Percentiles rank a stretch among this genome's conserved stretches.
phyloP scores from a whole-genome alignment of 1,140 invertebrate genomes.

The Megalonaias nervosa region DNA sequence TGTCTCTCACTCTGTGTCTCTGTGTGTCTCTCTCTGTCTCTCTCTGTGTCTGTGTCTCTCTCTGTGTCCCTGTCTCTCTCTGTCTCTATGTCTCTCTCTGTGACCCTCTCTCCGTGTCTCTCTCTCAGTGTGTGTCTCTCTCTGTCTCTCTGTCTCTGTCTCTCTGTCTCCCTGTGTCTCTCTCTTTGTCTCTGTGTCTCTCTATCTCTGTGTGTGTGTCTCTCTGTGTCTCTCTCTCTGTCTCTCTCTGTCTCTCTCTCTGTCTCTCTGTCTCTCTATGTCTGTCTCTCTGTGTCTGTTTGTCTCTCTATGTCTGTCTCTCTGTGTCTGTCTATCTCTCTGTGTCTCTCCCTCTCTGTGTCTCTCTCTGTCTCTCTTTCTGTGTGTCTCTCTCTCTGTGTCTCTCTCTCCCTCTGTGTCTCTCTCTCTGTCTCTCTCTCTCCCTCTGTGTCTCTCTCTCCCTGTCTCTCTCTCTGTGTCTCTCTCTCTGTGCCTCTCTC shows the following conservation, averaged over 20 bases:
- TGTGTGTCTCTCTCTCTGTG: too few species aligned
- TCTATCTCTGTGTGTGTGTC: conserved; percentile 8
- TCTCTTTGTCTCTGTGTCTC: too few species aligned
- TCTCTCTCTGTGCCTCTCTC: too few species aligned
- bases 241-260: conserved; percentile 16
- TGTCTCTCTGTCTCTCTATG: conserved; percentile 19
- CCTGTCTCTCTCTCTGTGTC: conserved; percentile 5
- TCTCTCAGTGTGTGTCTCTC: not conserved
- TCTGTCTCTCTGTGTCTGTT: too few species aligned
- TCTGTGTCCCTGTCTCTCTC: conserved; percentile 38
- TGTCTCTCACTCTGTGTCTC: conserved; percentile 28
- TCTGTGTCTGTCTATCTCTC: too few species aligned
- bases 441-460: not conserved
- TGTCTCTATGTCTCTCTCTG: too few species aligned
- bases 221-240: conserved; percentile 11
- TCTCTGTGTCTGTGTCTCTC: conserved; percentile 36
- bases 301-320: too few species aligned
- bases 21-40: conserved; percentile 19
- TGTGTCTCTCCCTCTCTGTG: too few species aligned
- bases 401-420: conserved; percentile 23
- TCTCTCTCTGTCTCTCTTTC: too few species aligned
- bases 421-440: conserved; percentile 7
- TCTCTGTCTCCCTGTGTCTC: too few species aligned
- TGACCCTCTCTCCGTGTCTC: conserved; percentile 14
- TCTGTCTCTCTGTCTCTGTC: conserved; percentile 11